These are phyloP conservation scores for Scyliorhinus canicula DNA, from an alignment of 2,797 vertebrate genomes.

Conservation along the genomic window DNA sequence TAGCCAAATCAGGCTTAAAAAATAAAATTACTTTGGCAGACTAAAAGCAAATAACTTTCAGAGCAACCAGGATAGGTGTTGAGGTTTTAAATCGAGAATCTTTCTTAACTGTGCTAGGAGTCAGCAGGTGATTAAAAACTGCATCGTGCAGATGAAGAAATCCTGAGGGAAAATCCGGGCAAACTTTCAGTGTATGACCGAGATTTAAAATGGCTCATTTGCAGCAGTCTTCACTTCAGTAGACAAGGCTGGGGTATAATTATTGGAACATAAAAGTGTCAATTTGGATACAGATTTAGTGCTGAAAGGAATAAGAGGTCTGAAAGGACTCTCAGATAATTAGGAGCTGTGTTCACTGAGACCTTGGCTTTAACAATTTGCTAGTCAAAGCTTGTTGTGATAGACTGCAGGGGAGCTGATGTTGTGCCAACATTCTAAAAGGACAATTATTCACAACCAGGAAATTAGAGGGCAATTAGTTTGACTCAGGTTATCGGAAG, in stretches of 20 bases:
- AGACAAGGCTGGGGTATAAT: neutral
- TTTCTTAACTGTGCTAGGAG: neutral
- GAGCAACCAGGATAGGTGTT: neutral
- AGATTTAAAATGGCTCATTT: neutral
- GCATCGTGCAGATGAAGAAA: neutral
- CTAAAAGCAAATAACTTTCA: neutral
- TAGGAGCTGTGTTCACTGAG: neutral
- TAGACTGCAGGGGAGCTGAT: neutral
- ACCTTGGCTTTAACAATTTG: neutral
- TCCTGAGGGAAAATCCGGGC: too few species aligned
- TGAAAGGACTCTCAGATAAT: neutral
- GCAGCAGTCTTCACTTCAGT: too few species aligned
- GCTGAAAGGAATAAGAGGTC: neutral
- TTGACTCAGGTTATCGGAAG: neutral
- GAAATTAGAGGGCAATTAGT: neutral
- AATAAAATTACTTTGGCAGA: neutral
- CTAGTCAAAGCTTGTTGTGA: neutral
- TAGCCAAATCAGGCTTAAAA: neutral
- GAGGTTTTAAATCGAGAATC: neutral
- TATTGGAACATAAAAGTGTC: neutral
- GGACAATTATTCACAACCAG: neutral
- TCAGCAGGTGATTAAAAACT: neutral
- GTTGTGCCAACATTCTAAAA: neutral
- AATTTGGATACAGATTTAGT: neutral
- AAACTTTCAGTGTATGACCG: neutral